Percentiles rank a stretch among this genome's conserved stretches.
Conservation (phyloP, 2,113 vertebrate genomes). For the Serilophus lunatus region DNA sequence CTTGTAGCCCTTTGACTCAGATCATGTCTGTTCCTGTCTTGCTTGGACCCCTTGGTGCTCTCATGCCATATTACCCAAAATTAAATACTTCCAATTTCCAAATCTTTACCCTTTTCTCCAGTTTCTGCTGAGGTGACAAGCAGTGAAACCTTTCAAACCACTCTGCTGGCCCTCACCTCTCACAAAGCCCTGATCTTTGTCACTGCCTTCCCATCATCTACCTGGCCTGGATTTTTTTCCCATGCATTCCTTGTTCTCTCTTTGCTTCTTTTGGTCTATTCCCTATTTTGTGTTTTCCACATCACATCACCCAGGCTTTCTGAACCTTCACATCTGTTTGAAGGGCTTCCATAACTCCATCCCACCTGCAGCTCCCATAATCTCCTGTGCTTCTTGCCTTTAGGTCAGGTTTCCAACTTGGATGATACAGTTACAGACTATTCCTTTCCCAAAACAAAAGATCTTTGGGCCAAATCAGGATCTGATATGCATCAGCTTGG, state of each 20-base stretch:
- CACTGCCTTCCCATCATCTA: neutral
- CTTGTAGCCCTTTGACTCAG: neutral
- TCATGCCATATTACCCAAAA: neutral
- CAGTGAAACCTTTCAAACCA: neutral
- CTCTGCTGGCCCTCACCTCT: neutral
- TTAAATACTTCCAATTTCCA: neutral
- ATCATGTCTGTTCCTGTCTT: neutral
- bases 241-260: neutral
- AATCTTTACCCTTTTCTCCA: neutral
- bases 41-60: neutral
- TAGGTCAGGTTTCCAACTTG: neutral
- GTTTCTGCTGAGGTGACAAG: neutral
- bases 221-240: neutral
- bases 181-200: neutral
- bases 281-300: neutral
- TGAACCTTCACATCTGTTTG: neutral
- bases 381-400: neutral
- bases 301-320: neutral
- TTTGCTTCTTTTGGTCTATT: neutral
- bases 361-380: neutral
- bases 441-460: constrained; percentile 4
- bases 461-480: neutral
- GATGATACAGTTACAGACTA: neutral
- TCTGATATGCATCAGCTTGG: neutral
- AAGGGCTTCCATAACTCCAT: neutral